A percentile compares a stretch with the other conserved stretches of the same genome.
phyloP scores from a whole-genome alignment of 2,888 invertebrate genomes.

The Drosophila koepferae region DNA sequence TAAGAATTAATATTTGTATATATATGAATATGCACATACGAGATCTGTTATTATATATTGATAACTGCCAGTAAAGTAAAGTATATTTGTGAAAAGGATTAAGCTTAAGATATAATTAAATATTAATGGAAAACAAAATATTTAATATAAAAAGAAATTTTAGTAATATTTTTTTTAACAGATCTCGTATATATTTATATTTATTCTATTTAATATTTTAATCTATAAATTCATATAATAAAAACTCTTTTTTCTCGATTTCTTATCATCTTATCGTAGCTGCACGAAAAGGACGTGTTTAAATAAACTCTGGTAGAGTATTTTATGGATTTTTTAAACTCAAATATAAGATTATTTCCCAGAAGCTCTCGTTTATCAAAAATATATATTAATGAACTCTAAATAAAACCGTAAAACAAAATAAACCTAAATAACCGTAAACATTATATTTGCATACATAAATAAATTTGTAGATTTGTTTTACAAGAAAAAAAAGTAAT shows the following conservation, averaged over 20 bases:
- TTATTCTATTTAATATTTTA: too few species aligned
- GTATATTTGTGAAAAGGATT: too few species aligned
- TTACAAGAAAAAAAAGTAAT: constrained; percentile 18
- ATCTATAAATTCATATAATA: background rate
- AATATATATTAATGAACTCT: constrained; percentile 39
- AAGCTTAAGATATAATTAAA: too few species aligned
- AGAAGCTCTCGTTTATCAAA: constrained; percentile 57
- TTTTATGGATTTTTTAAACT: constrained; percentile 54
- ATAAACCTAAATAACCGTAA: constrained; percentile 58
- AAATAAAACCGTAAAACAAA: constrained; percentile 47
- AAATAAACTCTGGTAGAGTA: constrained; percentile 61
- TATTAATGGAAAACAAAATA: too few species aligned
- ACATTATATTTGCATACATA: constrained; percentile 57
- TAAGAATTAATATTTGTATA: constrained; percentile 70
- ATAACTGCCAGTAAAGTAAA: too few species aligned
- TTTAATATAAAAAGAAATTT: too few species aligned
- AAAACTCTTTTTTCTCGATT: constrained; percentile 3
- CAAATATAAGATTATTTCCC: constrained; percentile 76
- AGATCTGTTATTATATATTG: background rate
- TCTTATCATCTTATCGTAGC: constrained; percentile 63
- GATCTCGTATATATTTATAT: background rate
- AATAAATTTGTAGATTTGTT: constrained; percentile 72
- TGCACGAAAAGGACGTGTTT: constrained; percentile 85
- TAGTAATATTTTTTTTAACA: background rate
- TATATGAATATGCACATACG: background rate